phyloP scores from a whole-genome alignment of 2,797 vertebrate genomes.

The Spinus pinus region DNA sequence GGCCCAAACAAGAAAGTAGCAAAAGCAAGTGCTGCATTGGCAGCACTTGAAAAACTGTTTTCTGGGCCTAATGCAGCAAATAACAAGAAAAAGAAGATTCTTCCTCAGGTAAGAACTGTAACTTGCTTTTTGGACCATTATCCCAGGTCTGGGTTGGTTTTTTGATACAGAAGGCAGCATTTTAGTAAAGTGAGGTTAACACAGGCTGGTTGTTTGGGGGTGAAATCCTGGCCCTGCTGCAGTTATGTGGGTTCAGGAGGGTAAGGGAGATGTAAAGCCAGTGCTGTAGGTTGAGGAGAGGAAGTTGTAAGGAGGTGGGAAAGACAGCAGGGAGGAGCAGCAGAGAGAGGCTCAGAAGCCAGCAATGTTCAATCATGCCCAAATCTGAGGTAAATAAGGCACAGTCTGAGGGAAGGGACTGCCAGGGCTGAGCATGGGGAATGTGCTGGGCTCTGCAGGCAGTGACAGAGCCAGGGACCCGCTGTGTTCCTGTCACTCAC shows the following conservation, averaged over 20 bases:
- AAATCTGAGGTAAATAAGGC: neutral
- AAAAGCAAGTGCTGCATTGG: conserved; percentile 95
- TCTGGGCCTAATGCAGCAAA: conserved; percentile 95
- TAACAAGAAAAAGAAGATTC: conserved; percentile 97
- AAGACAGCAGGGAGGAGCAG: neutral
- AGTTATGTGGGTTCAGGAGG: neutral
- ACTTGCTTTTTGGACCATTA: neutral
- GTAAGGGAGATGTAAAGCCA: neutral
- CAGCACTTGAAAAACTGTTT: conserved; percentile 96
- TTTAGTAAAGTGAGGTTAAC: neutral
- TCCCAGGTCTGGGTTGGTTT: neutral
- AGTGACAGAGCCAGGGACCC: neutral
- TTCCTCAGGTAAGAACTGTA: conserved; percentile 85
- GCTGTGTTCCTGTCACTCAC: neutral
- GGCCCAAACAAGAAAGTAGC: conserved; percentile 99
- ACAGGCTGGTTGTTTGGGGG: neutral
- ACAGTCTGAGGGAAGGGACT: neutral
- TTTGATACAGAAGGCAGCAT: neutral
- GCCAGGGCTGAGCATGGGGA: neutral
- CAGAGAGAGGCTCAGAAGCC: neutral
- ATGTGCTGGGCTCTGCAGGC: neutral
- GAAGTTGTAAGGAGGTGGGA: neutral
- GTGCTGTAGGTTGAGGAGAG: neutral
- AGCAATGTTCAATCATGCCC: rapidly evolving
- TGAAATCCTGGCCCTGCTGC: neutral